A percentile compares a stretch with the other conserved stretches of the same genome.
Conservation (phyloP, 1,140 invertebrate species). For the Antheraea pernyi region DNA sequence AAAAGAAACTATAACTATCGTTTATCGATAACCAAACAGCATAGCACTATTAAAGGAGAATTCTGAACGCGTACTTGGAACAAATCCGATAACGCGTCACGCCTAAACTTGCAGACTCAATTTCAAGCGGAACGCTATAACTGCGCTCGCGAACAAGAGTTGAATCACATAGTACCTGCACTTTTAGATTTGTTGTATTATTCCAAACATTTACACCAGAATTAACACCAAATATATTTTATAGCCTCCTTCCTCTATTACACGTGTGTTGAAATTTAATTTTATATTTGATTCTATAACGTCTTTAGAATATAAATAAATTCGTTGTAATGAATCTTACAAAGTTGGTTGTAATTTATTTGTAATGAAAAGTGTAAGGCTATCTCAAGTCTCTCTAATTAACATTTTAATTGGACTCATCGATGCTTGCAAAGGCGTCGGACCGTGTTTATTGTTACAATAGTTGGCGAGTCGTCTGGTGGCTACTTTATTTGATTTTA, state of each 20-base stretch:
- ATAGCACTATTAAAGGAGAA: slow-evolving; percentile 12
- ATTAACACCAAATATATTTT: no score
- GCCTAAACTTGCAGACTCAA: slow-evolving; percentile 66
- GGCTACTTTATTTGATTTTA: background rate
- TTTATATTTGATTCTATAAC: no score
- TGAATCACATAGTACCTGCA: slow-evolving; percentile 43
- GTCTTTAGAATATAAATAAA: no score
- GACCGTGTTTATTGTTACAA: background rate
- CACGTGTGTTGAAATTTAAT: no score
- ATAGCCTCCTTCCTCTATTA: no score
- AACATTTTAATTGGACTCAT: slow-evolving; percentile 1
- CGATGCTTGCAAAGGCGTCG: background rate
- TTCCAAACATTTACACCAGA: background rate
- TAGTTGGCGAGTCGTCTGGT: background rate
- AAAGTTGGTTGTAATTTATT: background rate
- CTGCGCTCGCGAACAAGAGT: slow-evolving; percentile 38
- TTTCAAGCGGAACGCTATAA: slow-evolving; percentile 63
- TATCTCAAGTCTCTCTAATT: background rate
- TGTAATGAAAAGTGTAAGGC: background rate
- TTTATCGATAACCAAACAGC: background rate
- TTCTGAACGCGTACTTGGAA: slow-evolving; percentile 50
- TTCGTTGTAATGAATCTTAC: no score
- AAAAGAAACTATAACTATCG: no score
- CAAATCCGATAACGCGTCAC: slow-evolving; percentile 66
- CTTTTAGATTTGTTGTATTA: background rate